Evolutionary conservation across 1,140 invertebrate species (phyloP), one percentile per base, ranked within the genome.

Genomic region (Magallana ariakensis): DNA sequence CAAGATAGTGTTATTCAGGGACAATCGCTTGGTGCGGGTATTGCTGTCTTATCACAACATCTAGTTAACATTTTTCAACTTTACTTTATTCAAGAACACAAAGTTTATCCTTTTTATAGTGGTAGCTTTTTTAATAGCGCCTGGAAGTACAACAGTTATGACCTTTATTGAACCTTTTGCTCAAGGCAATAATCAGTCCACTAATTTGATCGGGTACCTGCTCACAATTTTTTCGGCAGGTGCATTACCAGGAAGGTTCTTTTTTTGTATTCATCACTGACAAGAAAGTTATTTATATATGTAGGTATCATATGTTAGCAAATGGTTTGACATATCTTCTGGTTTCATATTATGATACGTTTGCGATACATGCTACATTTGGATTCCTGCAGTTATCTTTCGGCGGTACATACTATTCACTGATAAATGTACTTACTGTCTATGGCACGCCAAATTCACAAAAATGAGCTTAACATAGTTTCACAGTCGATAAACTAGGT

Each of bases 81-180:
- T 46, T 33, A 15, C 33, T 19, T 66, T 86, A 54, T 83, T 86
- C 62, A 83, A 83, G 8, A 62, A 19, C 83, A 57, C 26, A 16
- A 56, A 66, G 54, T 62, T 53, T 57, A 9, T 82, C 22, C 58
- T 81, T 57, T 53, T 81, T 3, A 81, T 86, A 19, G 13, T 55
- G 8, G 56, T 26, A 19, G 8, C 80, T 58, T n/a, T 60, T 33
- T 53, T 58, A 10, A 16, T 70, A 58, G 58, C 66, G 26, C 58
- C 57, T 57, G 54, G 54, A 26, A 57, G 85, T 19, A 53, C 80
- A 57, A 58, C 58, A 33, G 54, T 57, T 54, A 86, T 86, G 9
- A 33, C 80, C 8, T 86, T 80, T 16, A 81, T 86, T 81, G 70
- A 70, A 15, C 66, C 75, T 6, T 53, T 81, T 11, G n/a, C n/a